Evolutionary conservation across 2,797 vertebrate species (phyloP).

Genomic region (Myioborus melanocephalus): DNA sequence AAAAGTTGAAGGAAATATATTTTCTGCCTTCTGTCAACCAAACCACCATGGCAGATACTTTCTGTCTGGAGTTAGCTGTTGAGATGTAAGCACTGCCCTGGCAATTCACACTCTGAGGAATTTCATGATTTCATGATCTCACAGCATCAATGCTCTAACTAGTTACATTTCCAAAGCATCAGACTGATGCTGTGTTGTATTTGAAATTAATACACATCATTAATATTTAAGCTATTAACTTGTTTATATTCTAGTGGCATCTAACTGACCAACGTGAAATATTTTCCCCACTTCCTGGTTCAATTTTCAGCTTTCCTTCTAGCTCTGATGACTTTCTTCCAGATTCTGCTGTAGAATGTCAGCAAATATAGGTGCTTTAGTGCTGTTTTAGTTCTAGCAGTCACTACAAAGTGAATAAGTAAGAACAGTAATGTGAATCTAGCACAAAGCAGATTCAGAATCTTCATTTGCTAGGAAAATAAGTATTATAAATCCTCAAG

Average conservation of each 20-base stretch:
- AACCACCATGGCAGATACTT: not conserved
- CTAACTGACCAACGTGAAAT: not conserved
- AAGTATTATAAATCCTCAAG: not conserved
- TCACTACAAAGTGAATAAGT: not conserved
- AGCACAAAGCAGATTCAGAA: not conserved
- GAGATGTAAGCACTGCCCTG: not conserved
- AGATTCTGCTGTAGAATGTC: not conserved
- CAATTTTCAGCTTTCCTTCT: not conserved
- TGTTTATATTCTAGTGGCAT: not conserved
- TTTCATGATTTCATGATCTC: not conserved
- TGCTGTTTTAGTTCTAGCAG: not conserved
- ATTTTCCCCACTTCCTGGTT: not conserved
- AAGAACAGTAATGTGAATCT: not conserved
- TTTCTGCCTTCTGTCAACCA: not conserved
- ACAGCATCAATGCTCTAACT: not conserved
- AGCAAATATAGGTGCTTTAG: accelerated
- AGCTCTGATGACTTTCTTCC: not conserved
- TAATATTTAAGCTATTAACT: conserved; percentile 17
- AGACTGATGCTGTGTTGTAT: not conserved
- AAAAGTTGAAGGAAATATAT: not conserved
- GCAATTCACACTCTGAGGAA: not conserved
- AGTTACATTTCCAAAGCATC: not conserved
- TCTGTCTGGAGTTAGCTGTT: not conserved
- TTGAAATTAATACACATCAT: not conserved
- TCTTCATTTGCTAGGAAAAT: not conserved